Evolutionary conservation across 2,113 vertebrate genomes (phyloP), one percentile per base, ranked within the genome.

Genomic region (Recurvirostra avosetta): DNA sequence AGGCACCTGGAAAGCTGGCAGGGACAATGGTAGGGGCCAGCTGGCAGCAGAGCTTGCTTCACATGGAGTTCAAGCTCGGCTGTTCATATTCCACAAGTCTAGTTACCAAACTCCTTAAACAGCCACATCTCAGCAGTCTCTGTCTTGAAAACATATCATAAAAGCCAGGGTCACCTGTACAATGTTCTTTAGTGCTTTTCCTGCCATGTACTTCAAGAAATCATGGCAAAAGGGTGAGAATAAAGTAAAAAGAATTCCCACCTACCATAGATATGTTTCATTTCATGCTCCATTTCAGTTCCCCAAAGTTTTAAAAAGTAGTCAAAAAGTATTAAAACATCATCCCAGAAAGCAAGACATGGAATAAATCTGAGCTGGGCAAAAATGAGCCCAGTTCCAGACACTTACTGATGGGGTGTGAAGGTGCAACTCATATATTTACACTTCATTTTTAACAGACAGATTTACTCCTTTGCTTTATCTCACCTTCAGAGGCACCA

Each of bases 401-500:
- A 6, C 67, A 12, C 63, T 62, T 15, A 22, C 0, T 53, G 75
- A 61, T 52, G 4, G 7, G 38, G 8, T 40, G 22, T 27, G 45
- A 75, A 30, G n/a, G 12, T 40, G 34, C 13, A 40, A 41, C 2
- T 18, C 47, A 32, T 12, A 10, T 11, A 25, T 47, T 79, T 59
- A 10, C 13, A 26, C 25, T 41, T 53, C 4, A 10, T 43, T 68
- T 72, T 38, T 12, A 72, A 6, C 72, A 79, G 66, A 40, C 2
- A 59, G 25, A 7, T 17, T 36, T 25, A 53, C 1, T 15, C 32
- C 27, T 65, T 34, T 41, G 72, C 32, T 70, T 59, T 41, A 4
- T n/a, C 98, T 98, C 97, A 99, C 99, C 99, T 99, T 95, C 76
- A 99, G 92, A 5, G 99, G 99, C 36, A 99, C 99, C 93, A 99